Evolutionary conservation across 1,140 invertebrate species (phyloP).

Genomic region (Pomacea maculata): DNA sequence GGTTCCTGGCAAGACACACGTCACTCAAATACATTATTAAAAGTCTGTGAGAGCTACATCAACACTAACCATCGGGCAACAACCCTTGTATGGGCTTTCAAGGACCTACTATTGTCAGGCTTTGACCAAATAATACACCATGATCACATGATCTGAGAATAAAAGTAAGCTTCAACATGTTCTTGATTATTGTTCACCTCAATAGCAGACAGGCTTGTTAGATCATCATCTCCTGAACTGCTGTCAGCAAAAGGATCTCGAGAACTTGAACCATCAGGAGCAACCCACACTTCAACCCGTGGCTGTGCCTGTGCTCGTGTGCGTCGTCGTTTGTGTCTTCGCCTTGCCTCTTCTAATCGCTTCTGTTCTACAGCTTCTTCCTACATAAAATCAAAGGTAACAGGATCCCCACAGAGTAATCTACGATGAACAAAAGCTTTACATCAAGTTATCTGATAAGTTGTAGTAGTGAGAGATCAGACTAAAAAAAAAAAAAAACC

Average conservation of each 20-base stretch:
- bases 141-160: background rate
- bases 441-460: background rate
- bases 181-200: constrained; percentile 70
- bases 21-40: too few relatives aligned
- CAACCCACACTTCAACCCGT: constrained; percentile 61
- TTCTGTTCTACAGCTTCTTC: constrained; percentile 71
- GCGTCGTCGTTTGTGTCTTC: constrained; percentile 70
- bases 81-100: too few relatives aligned
- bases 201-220: constrained; percentile 75
- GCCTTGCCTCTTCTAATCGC: constrained; percentile 79
- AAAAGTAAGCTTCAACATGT: background rate
- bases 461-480: too few relatives aligned
- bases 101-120: too few relatives aligned
- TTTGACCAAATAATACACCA: background rate
- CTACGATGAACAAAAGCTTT: background rate
- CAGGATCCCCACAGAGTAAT: background rate
- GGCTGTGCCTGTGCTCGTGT: constrained; percentile 34
- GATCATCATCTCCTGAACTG: constrained; percentile 70
- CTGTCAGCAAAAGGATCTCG: constrained; percentile 57
- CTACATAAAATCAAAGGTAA: constrained; percentile 31
- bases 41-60: too few relatives aligned
- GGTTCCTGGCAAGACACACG: too few relatives aligned
- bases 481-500: too few relatives aligned
- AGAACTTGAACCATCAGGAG: constrained; percentile 54
- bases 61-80: too few relatives aligned